Conservation (phyloP, 2,113 vertebrate genomes). For the Fulmarus glacialis region DNA sequence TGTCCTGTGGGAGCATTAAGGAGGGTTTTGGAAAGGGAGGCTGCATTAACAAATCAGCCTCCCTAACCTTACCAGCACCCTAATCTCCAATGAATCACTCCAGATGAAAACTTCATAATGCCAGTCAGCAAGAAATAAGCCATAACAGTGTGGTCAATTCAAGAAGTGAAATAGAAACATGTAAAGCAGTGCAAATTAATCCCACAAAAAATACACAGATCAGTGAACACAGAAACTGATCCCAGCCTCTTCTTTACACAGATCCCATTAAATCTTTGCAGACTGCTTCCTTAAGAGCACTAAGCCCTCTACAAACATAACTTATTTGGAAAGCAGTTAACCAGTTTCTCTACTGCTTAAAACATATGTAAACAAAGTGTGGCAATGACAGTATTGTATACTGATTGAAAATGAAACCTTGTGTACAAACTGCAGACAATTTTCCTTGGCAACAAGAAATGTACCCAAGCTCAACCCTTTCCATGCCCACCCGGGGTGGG, state of each 20-base stretch:
- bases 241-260: neutral
- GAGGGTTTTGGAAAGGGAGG: neutral
- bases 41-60: neutral
- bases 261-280: neutral
- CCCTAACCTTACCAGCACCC: neutral
- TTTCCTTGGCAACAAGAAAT: neutral
- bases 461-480: neutral
- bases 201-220: neutral
- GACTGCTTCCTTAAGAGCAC: neutral
- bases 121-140: neutral
- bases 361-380: neutral
- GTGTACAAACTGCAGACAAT: neutral
- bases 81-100: neutral
- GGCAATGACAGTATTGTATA: neutral
- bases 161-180: neutral
- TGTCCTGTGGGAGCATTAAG: neutral
- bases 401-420: neutral
- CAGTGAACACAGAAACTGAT: neutral
- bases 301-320: neutral
- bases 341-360: neutral
- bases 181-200: neutral
- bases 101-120: neutral
- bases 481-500: accelerated
- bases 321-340: neutral
- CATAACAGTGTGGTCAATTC: neutral